phyloP scores from a whole-genome alignment of 2,888 invertebrate genomes.

The Tribolium freemani region DNA sequence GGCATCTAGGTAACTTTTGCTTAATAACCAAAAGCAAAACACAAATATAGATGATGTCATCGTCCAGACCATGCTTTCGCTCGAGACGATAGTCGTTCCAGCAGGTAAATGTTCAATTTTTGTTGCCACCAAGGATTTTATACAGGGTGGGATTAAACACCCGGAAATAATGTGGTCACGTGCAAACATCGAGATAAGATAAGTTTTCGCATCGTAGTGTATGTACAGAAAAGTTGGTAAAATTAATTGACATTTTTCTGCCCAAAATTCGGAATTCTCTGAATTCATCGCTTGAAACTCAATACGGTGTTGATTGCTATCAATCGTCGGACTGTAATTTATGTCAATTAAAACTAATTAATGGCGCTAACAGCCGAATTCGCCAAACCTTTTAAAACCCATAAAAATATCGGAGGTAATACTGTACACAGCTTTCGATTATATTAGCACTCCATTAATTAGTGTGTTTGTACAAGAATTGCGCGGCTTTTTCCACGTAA shows the following conservation, averaged over 20 bases:
- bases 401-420: conserved; percentile 13
- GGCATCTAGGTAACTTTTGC: conserved; percentile 22
- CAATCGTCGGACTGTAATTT: not conserved
- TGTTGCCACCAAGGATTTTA: not conserved
- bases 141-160: too few species aligned
- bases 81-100: conserved; percentile 14
- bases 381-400: not conserved
- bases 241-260: too few species aligned
- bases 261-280: too few species aligned
- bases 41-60: conserved; percentile 41
- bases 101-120: conserved; percentile 26
- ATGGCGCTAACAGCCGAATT: conserved; percentile 1
- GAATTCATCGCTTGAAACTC: not conserved
- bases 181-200: too few species aligned
- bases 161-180: too few species aligned
- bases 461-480: not conserved
- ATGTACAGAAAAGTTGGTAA: too few species aligned
- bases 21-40: conserved; percentile 9
- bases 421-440: conserved; percentile 6
- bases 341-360: conserved; percentile 11
- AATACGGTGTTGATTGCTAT: conserved; percentile 1
- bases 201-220: too few species aligned
- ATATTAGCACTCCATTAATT: conserved; percentile 16
- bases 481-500: not conserved
- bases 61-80: conserved; percentile 39